Evolutionary conservation across 2,888 invertebrate species (phyloP).

Genomic region (Empis stercorea): DNA sequence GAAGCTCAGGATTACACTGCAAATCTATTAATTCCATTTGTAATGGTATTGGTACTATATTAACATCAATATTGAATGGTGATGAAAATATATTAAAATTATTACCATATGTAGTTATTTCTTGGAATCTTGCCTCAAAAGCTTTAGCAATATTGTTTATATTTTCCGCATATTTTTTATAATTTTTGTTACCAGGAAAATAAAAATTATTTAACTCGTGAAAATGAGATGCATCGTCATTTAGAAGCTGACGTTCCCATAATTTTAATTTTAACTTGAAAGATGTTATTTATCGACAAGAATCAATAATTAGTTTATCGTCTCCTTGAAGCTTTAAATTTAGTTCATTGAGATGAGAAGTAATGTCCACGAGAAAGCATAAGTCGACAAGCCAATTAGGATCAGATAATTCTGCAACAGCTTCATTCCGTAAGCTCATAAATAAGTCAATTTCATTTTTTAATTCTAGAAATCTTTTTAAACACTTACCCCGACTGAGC

Average conservation of each 20-base stretch:
- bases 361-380: background rate
- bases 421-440: background rate
- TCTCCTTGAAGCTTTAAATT: background rate
- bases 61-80: background rate
- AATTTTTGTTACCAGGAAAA: background rate
- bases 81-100: background rate
- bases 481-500: background rate
- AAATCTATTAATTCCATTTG: background rate
- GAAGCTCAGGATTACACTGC: background rate
- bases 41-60: background rate
- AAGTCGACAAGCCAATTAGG: background rate
- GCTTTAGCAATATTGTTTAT: background rate
- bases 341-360: background rate
- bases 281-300: background rate
- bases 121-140: background rate
- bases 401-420: background rate
- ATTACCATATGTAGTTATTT: background rate
- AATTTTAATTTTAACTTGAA: background rate
- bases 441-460: background rate
- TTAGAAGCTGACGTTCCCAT: background rate
- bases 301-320: background rate
- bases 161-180: background rate
- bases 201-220: background rate
- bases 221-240: background rate
- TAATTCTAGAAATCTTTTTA: background rate